phyloP scores from a whole-genome alignment of 92 coral and sea anemone genomes.

The Metridium senile region DNA sequence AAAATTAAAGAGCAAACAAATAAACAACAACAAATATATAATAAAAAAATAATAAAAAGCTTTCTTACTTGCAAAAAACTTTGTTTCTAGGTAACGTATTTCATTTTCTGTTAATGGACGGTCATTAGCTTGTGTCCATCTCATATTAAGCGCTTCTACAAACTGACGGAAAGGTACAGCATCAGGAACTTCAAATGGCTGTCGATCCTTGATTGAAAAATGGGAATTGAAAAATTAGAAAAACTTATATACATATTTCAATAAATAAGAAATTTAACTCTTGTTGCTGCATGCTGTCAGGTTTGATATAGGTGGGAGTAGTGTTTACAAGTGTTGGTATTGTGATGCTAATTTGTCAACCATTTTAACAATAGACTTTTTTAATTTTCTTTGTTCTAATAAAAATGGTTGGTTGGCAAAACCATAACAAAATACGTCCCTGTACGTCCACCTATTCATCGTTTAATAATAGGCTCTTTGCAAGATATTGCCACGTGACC shows the following conservation, averaged over 20 bases:
- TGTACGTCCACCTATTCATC: no score
- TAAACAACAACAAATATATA: neutral
- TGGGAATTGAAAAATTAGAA: neutral
- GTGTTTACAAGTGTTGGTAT: no score
- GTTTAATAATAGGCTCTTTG: no score
- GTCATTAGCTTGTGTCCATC: constrained; percentile 41
- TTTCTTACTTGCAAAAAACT: constrained; percentile 41
- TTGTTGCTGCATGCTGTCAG: no score
- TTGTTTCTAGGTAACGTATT: constrained; percentile 26
- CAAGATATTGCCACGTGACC: no score
- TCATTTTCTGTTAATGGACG: constrained; percentile 28
- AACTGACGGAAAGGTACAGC: constrained; percentile 28
- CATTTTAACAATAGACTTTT: no score
- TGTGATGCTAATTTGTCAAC: no score
- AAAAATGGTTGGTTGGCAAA: no score
- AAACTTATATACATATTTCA: constrained; percentile 15
- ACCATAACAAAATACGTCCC: no score
- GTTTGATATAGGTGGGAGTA: no score
- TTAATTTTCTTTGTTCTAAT: no score
- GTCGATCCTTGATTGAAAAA: constrained; percentile 32
- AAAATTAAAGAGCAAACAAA: neutral
- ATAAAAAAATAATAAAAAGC: neutral
- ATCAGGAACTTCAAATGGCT: constrained; percentile 40
- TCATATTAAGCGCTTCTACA: constrained; percentile 31
- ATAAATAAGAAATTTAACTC: no score